Base-by-base conservation (phyloP, 1,140 invertebrate species). In the Diorhabda elongata region DNA sequence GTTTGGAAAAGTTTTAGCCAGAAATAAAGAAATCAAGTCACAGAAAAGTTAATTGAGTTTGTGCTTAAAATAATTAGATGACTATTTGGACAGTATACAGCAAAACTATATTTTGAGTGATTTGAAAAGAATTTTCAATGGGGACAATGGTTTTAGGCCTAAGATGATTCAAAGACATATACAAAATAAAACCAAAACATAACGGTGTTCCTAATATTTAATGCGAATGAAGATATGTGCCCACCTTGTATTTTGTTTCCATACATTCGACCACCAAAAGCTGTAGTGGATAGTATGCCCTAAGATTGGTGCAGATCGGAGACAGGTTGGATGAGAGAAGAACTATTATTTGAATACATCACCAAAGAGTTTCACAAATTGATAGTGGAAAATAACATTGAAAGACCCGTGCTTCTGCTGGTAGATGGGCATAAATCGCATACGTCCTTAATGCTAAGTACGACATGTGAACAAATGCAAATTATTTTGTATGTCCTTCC, bases 301-400 rank as follows among this genome's bases (percentile, higher is more conserved):
- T 7, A 64, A 62, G 63, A 71, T 11, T 82, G 80, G 77, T 3
- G 80, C 78, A 75, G 68, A 63, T 72, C 73, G 11, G 76, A 82
- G 26, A 76, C 52, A 8, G 80, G 79, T 0, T 82, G 77, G 77
- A 83, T 81, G 71, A 71, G 64, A 69, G 67, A 56, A 43, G 68
- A 73, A 59, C 67, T 69, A 45, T 74, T 73, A 66, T 73, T 69
- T 61, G 67, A 73, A 43, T 71, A 73, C 58, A 66, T 71, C 3
- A 45, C 47, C 43, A 69, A 71, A 47, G 65, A 63, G 8, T 64
- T 68, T 42, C 42, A 64, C 62, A 66, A 71, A 52, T 71, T 66
- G 66, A 8, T 73, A 44, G 64, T 60, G 52, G 66, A 69, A n/a
- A 71, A 71, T 45, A 63, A 73, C n/a, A 26, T 73, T 7, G 61